Evolutionary conservation across 53 echinoderm and acorn worm species (phyloP), one percentile per base, ranked within the genome.

Genomic region (Holothuria leucospilota): DNA sequence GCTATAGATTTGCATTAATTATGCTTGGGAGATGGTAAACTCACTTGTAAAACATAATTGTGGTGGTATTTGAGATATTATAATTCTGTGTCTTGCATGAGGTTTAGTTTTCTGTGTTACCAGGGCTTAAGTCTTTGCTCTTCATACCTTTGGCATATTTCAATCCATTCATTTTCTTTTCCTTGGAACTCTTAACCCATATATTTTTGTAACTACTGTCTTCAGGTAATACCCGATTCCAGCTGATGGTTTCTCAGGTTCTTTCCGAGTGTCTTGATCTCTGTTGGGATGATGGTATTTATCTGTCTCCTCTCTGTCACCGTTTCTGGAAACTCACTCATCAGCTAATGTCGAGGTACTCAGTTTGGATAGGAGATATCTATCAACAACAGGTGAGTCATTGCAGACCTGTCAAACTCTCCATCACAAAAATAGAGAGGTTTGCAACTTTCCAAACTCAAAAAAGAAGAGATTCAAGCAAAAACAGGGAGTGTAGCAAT

Each of bases 261-360:
- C 81, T 97, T 41, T 97, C 90, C 85, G 91, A 97, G 82, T 93
- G 93, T 77, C 86, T 98, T 20, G 87, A 88, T 63, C 88, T 59
- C 4, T 95, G 95, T 71, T 95, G 95, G 98, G 90, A 91, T 53
- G 93, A 93, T 63, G 82, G 90, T 20, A 93, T 98, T 20, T 98
- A 90, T 86, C 74, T 98, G 59, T 68, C 89, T 9, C 95, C 98
- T 13, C 87, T 98, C 40, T 93, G 93, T 69, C 98, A 98, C 41
- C 90, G 98, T 1, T 98, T 98, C 92, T 98, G 98, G 98, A 98
- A 98, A 81, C 98, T 98, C 11, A 98, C 95, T 42, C 81, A 95
- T 28, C 98, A 98, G 82, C 91, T 98, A 2, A 88, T 98, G n/a
- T 91, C 95, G 4, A 91, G 98, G 84, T 89, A 87, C 66, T 63